Evolutionary conservation across 2,113 vertebrate genomes (phyloP).

Genomic region (Notothenia coriiceps): DNA sequence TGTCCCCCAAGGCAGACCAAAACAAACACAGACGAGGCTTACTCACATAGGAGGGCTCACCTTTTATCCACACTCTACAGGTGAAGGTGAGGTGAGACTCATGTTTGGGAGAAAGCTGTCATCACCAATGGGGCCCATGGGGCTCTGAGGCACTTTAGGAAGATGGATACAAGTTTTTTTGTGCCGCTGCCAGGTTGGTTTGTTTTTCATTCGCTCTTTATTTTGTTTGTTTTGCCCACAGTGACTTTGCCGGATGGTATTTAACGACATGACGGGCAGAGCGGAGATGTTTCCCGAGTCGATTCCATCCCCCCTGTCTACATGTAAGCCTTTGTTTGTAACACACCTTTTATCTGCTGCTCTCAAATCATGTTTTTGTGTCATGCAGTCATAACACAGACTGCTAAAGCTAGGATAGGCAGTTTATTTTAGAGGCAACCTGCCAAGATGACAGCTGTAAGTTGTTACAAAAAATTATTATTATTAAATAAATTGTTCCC

Average conservation of each 20-base stretch:
- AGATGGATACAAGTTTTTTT: background rate
- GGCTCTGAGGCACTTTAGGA: slow-evolving; percentile 12
- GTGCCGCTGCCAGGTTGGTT: background rate
- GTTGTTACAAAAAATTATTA: no score
- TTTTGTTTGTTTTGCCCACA: slow-evolving; percentile 19
- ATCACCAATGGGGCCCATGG: slow-evolving; percentile 16
- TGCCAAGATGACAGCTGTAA: no score
- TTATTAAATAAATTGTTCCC: no score
- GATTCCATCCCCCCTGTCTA: background rate
- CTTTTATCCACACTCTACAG: slow-evolving; percentile 26
- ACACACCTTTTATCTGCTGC: slow-evolving; percentile 6
- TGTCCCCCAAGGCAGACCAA: slow-evolving; percentile 17
- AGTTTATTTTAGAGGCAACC: no score
- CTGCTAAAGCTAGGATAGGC: no score
- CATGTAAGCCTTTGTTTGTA: background rate
- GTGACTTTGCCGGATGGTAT: background rate
- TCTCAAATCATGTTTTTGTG: background rate
- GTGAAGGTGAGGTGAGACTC: slow-evolving; percentile 28
- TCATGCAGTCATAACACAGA: background rate
- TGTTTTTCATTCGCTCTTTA: background rate
- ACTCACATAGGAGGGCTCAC: slow-evolving; percentile 48
- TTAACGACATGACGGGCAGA: background rate
- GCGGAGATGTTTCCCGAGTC: background rate
- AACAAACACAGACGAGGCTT: slow-evolving; percentile 40
- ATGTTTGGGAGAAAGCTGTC: slow-evolving; percentile 24